Evolutionary conservation across 2,888 invertebrate species (phyloP).

Genomic region (Acleris cristana): DNA sequence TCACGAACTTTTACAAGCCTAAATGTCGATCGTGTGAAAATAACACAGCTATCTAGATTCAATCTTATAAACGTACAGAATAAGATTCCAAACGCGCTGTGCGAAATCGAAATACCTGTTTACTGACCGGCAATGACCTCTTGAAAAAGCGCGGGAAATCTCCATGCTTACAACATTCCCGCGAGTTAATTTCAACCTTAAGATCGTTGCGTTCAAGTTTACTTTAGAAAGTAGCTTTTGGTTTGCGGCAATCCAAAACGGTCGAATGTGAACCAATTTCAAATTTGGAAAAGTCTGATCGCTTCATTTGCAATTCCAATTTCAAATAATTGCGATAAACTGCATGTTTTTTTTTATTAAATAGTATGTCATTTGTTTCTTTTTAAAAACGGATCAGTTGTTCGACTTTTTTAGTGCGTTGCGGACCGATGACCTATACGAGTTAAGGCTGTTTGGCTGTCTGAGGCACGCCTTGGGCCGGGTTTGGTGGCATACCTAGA

Average conservation of each 20-base stretch:
- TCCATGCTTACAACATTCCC: constrained; percentile 61
- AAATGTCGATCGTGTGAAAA: constrained; percentile 27
- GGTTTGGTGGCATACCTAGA: constrained; percentile 12
- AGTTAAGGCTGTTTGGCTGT: constrained; percentile 2
- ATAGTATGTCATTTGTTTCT: neutral
- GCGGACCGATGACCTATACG: constrained; percentile 8
- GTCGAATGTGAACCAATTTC: constrained; percentile 8
- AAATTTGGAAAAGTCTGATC: neutral
- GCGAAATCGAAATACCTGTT: constrained; percentile 13
- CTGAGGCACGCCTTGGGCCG: constrained; percentile 9
- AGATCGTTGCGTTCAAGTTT: fast-evolving
- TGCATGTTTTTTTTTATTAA: neutral
- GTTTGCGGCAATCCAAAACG: constrained; percentile 2
- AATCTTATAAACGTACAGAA: neutral
- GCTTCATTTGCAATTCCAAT: constrained; percentile 3
- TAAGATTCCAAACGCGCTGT: neutral
- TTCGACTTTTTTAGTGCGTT: neutral
- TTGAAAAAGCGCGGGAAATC: constrained; percentile 23
- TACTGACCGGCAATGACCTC: constrained; percentile 23
- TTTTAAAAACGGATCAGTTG: neutral
- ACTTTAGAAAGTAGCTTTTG: constrained; percentile 28
- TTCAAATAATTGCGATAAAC: neutral
- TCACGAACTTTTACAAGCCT: constrained; percentile 11
- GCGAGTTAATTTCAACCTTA: constrained; percentile 44
- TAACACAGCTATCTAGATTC: neutral